A percentile compares a stretch with the other conserved stretches of the same genome.
phyloP scores from a whole-genome alignment of 1,140 invertebrate species.

The Pissodes strobi region DNA sequence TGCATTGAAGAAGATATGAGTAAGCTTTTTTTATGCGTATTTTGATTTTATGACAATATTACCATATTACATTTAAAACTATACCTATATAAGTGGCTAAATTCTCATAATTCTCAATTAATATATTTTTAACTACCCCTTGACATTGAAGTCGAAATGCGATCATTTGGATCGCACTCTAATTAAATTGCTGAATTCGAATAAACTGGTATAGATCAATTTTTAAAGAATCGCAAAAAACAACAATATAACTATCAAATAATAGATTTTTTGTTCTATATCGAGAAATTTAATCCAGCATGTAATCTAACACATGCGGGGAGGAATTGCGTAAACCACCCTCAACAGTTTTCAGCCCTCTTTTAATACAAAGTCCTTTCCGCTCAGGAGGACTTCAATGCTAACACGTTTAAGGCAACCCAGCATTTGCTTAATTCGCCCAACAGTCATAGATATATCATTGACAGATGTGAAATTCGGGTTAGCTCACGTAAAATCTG shows the following conservation, averaged over 20 bases:
- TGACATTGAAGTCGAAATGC: too few relatives aligned
- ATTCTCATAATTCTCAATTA: too few relatives aligned
- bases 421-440: constrained; percentile 52
- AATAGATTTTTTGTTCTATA: constrained; percentile 17
- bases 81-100: too few relatives aligned
- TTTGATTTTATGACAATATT: too few relatives aligned
- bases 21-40: too few relatives aligned
- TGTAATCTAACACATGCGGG: constrained; percentile 50
- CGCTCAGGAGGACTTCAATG: constrained; percentile 51
- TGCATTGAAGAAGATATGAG: too few relatives aligned
- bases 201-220: too few relatives aligned
- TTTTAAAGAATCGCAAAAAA: too few relatives aligned
- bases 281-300: constrained; percentile 44
- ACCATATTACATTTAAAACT: too few relatives aligned
- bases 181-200: too few relatives aligned
- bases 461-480: constrained; percentile 53
- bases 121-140: too few relatives aligned
- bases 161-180: too few relatives aligned
- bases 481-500: neutral
- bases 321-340: constrained; percentile 50
- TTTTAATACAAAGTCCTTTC: constrained; percentile 45
- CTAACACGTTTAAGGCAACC: constrained; percentile 52
- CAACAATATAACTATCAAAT: constrained; percentile 9
- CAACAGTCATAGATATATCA: constrained; percentile 52
- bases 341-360: constrained; percentile 36